Conservation (phyloP, 2,888 invertebrate genomes). For the Drosophila parthenogenetica region DNA sequence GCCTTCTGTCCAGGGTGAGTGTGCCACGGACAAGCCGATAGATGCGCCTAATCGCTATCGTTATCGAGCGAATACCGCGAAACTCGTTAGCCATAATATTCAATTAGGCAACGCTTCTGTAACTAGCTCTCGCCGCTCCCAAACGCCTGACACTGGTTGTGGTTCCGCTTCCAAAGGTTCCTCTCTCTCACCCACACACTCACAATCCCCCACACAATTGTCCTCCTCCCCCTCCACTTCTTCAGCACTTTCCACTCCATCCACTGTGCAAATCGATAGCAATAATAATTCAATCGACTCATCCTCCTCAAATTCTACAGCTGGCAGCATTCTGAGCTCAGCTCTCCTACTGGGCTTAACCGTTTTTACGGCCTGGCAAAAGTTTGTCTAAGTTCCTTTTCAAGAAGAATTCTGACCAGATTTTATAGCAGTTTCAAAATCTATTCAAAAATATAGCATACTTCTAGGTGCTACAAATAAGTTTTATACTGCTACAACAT, state of each 20-base stretch:
- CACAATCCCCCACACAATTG: conserved; percentile 8
- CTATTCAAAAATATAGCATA: background rate
- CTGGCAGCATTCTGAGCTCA: conserved; percentile 84
- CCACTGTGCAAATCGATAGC: conserved; percentile 31
- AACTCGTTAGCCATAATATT: conserved; percentile 73
- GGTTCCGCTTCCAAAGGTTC: conserved; percentile 69
- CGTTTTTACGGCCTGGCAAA: conserved; percentile 81
- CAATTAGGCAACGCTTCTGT: conserved; percentile 79
- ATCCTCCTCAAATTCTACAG: conserved; percentile 78
- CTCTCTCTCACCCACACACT: conserved; percentile 16
- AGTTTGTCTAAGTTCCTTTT: conserved; percentile 53
- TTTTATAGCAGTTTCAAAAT: background rate
- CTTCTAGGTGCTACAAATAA: background rate
- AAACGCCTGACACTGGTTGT: conserved; percentile 66
- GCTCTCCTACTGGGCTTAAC: conserved; percentile 83
- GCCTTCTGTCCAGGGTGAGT: conserved; percentile 77
- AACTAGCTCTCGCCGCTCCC: conserved; percentile 64
- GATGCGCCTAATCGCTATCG: conserved; percentile 57
- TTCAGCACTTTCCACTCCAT: conserved; percentile 6
- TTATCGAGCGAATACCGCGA: conserved; percentile 70
- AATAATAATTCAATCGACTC: conserved; percentile 42
- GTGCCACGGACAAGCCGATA: conserved; percentile 34
- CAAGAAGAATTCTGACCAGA: background rate
- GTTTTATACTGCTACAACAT: background rate
- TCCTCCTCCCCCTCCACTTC: conserved; percentile 6